These are phyloP conservation scores for Tapirus indicus DNA, from an alignment of 2,797 vertebrate genomes.

Conservation along the genomic window DNA sequence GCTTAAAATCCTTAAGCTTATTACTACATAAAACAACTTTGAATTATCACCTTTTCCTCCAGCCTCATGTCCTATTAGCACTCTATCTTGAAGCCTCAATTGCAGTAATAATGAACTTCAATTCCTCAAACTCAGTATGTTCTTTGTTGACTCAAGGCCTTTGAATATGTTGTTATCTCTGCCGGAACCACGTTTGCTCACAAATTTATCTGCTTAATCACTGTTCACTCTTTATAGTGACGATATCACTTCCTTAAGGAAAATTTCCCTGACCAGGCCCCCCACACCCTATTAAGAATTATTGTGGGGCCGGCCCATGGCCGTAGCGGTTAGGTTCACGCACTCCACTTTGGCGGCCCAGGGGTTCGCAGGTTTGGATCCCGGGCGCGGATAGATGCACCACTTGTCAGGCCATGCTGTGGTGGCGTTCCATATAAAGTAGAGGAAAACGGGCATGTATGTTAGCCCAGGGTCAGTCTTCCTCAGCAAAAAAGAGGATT, in stretches of 20 bases:
- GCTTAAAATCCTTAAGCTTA: background rate
- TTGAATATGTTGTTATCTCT: background rate
- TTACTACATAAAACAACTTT: background rate
- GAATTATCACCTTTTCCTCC: background rate
- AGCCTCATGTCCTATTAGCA: background rate
- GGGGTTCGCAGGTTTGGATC: too few species aligned
- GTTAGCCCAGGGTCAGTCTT: too few species aligned
- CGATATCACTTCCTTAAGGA: background rate
- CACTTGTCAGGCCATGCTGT: too few species aligned
- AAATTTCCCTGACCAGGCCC: background rate
- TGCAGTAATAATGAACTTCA: background rate
- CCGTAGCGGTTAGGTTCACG: too few species aligned
- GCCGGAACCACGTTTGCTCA: background rate
- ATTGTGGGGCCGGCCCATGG: too few species aligned
- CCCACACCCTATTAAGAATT: background rate
- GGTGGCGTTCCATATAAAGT: too few species aligned
- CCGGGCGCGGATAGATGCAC: too few species aligned
- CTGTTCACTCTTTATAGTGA: background rate
- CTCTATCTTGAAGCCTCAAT: background rate
- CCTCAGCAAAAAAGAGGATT: too few species aligned
- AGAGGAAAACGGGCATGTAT: too few species aligned
- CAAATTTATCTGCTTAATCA: background rate
- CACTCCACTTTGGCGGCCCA: too few species aligned
- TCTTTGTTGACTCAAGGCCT: background rate
- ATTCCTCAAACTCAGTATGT: background rate